Conservation (phyloP, 2,888 invertebrate species). For the Glaucopsyche alexis region DNA sequence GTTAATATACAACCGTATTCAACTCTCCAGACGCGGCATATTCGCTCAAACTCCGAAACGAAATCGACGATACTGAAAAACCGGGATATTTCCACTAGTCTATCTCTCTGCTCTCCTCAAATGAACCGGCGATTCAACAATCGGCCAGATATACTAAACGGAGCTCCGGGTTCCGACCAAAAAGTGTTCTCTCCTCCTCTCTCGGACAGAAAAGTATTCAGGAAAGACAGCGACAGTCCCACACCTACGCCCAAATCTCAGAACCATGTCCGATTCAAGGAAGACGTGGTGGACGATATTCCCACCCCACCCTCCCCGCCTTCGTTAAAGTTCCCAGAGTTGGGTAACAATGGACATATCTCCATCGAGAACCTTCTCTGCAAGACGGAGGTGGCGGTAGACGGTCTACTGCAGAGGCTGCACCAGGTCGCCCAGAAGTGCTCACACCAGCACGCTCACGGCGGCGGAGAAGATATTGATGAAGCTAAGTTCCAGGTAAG, state of each 20-base stretch:
- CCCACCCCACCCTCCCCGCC: slow-evolving; percentile 74
- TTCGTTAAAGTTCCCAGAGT: slow-evolving; percentile 62
- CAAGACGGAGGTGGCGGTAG: slow-evolving; percentile 86
- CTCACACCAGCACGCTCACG: slow-evolving; percentile 86
- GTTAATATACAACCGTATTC: slow-evolving; percentile 57
- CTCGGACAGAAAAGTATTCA: slow-evolving; percentile 61
- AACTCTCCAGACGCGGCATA: slow-evolving; percentile 68
- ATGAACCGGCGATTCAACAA: slow-evolving; percentile 74
- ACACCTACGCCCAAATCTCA: slow-evolving; percentile 55
- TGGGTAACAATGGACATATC: slow-evolving; percentile 79
- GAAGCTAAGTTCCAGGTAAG: slow-evolving; percentile 87
- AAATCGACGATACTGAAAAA: slow-evolving; percentile 73
- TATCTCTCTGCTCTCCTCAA: slow-evolving; percentile 78
- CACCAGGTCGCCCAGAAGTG: slow-evolving; percentile 87
- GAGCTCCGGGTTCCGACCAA: slow-evolving; percentile 62
- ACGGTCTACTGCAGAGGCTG: slow-evolving; percentile 82
- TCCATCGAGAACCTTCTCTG: slow-evolving; percentile 81
- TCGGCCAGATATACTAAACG: slow-evolving; percentile 67
- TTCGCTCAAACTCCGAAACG: slow-evolving; percentile 72
- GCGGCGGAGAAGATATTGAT: slow-evolving; percentile 86
- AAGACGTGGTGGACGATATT: slow-evolving; percentile 61
- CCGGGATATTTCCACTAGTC: slow-evolving; percentile 64
- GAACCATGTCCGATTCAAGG: slow-evolving; percentile 61
- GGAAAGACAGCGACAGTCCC: slow-evolving; percentile 58
- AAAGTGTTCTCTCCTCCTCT: slow-evolving; percentile 65